Base-by-base conservation (phyloP, 2,113 vertebrate genomes). In the Amia ocellicauda region DNA sequence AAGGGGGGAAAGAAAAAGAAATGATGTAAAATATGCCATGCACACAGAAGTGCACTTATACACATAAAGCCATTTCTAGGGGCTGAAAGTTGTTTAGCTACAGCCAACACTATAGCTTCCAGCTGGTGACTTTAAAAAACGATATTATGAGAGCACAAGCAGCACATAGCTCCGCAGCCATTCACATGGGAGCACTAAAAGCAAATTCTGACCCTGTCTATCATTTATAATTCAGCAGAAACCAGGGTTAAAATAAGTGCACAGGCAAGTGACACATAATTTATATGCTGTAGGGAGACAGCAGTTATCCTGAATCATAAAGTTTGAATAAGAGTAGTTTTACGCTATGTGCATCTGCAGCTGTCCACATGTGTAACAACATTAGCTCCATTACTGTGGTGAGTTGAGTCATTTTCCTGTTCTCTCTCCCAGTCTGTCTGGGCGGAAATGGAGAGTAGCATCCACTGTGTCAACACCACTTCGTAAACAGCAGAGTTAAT, bases 171-270 rank as follows among this genome's bases (percentile, higher is more conserved):
- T 60, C 68, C 64, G 69, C 62, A 70, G 58, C 20, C 17, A 57
- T 63, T 63, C 90, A 76, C 88, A 55, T 73, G 90, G 90, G 90
- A 91, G 60, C 86, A 80, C 88, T 85, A 89, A 92, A 91, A 91
- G 92, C 89, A 87, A 89, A 85, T 82, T 71, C 77, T 81, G 77
- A 89, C 79, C 88, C 83, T 89, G 86, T 90, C 79, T 68, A 75
- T 89, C 85, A 90, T 94, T 72, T 91, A 97, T 94, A 91, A 94
- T 94, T 91, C 89, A 96, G 78, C 60, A 82, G 82, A 89, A 93
- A 88, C 78, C 86, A 85, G 89, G 92, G 93, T 96, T 90, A 90
- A 84, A 88, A 83, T 79, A 84, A 94, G 93, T 94, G 88, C 91
- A 91, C 0, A 68, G 78, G 77, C 81, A 71, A 84, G 80, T 27